phyloP scores from a whole-genome alignment of 2,888 invertebrate genomes.

The Eurytoma californica region DNA sequence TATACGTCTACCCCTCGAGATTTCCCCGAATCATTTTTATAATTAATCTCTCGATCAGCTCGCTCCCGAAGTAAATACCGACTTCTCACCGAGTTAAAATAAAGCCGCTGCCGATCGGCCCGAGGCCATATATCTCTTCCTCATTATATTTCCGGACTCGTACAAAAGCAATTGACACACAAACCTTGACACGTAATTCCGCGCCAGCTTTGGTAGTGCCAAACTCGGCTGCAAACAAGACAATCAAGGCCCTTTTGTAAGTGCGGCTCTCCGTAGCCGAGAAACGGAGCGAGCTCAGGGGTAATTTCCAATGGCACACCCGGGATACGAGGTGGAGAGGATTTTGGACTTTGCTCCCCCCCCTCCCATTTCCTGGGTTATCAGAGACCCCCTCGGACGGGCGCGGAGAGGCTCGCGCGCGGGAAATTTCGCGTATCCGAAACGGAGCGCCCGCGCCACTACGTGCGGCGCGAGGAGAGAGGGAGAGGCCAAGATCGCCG shows the following conservation, averaged over 20 bases:
- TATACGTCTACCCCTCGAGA: no score
- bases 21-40: no score
- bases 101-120: not conserved
- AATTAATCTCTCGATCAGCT: not conserved
- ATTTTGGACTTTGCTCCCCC: not conserved
- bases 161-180: constrained; percentile 2
- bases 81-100: constrained; percentile 1
- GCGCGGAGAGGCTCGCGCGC: not conserved
- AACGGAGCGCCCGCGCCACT: constrained; percentile 27
- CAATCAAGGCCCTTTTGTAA: constrained; percentile 31
- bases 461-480: constrained; percentile 42
- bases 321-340: constrained; percentile 14
- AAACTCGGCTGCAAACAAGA: constrained; percentile 32
- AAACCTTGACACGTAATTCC: constrained; percentile 8
- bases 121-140: no score
- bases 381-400: not conserved
- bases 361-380: constrained; percentile 15
- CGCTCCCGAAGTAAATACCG: not conserved
- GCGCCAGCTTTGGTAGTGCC: not conserved
- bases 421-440: constrained; percentile 45
- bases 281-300: constrained; percentile 7
- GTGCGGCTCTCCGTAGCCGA: no score
- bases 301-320: constrained; percentile 46
- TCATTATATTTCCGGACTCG: not conserved
- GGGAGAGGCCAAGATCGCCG: not conserved